These are phyloP conservation scores for Bugulina stolonifera DNA, from an alignment of 2,888 invertebrate genomes.

Conservation along the genomic window DNA sequence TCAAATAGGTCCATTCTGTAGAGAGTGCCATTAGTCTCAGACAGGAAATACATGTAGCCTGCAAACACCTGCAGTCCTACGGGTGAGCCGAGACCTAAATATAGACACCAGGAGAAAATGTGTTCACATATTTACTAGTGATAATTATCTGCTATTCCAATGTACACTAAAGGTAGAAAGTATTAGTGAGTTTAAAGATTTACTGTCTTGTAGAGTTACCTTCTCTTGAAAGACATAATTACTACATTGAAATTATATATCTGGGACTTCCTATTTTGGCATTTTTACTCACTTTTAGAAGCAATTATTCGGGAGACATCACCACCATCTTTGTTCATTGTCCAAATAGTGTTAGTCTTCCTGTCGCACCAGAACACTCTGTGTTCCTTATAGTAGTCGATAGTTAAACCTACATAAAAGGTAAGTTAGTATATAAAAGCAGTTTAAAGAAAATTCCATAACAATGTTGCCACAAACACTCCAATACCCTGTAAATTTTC, in stretches of 20 bases:
- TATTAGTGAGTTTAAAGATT: too few species aligned
- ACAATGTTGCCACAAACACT: too few species aligned
- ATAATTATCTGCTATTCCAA: too few species aligned
- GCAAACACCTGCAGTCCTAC: constrained; percentile 88
- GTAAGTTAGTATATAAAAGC: too few species aligned
- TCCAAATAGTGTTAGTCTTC: constrained; percentile 58
- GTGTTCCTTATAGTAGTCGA: constrained; percentile 71
- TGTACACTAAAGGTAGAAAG: too few species aligned
- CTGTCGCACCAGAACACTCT: constrained; percentile 92
- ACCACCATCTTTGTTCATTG: constrained; percentile 46
- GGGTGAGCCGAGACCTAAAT: constrained; percentile 67
- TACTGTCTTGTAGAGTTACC: too few species aligned
- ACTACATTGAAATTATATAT: too few species aligned
- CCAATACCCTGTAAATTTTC: too few species aligned
- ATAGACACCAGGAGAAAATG: too few species aligned
- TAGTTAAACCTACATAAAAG: constrained; percentile 70
- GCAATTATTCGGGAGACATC: constrained; percentile 39
- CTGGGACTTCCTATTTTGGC: too few species aligned
- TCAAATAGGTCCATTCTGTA: constrained; percentile 93
- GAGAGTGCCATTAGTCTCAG: constrained; percentile 78
- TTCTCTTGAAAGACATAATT: too few species aligned
- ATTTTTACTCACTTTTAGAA: constrained; percentile 32
- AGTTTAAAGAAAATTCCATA: too few species aligned
- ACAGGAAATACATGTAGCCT: constrained; percentile 86
- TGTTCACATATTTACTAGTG: background rate